Percentiles rank a stretch among this genome's conserved stretches.
These are phyloP conservation scores for Lepus oiostolus DNA, from an alignment of 2,797 vertebrate genomes.

Conservation along the genomic window DNA sequence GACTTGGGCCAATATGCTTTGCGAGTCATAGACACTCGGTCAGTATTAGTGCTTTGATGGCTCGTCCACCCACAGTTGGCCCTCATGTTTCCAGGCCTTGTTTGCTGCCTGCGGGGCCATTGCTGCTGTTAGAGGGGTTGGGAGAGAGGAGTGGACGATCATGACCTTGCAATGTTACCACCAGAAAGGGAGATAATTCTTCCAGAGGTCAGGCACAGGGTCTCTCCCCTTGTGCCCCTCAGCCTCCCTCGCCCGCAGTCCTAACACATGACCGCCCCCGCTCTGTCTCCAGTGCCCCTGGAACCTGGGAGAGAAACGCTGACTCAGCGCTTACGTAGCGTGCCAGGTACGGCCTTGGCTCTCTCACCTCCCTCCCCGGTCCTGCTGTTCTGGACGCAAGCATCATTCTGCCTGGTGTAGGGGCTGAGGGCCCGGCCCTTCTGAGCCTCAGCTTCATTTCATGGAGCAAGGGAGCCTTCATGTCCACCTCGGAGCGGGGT, in stretches of 20 bases:
- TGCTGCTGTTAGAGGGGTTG: background rate
- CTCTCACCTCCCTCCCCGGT: background rate
- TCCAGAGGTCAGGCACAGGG: background rate
- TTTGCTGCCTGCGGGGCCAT: background rate
- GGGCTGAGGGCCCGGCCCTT: constrained; percentile 18
- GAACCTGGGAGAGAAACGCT: background rate
- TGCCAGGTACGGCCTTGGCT: background rate
- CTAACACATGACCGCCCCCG: background rate
- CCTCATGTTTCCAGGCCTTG: background rate
- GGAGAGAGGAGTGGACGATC: background rate
- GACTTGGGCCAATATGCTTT: constrained; percentile 27
- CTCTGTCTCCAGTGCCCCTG: background rate
- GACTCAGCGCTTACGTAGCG: background rate
- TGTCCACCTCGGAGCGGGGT: background rate
- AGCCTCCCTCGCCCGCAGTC: background rate
- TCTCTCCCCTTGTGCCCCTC: background rate
- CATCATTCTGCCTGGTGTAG: background rate
- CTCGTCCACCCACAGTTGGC: constrained; percentile 1
- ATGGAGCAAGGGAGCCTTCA: background rate
- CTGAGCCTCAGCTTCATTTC: background rate
- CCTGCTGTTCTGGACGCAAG: background rate
- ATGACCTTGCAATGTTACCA: background rate
- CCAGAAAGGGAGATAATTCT: constrained; percentile 59
- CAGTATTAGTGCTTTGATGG: constrained; percentile 26
- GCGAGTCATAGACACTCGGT: background rate